Conservation (phyloP, 2,797 vertebrate genomes). For the Thunnus albacares region DNA sequence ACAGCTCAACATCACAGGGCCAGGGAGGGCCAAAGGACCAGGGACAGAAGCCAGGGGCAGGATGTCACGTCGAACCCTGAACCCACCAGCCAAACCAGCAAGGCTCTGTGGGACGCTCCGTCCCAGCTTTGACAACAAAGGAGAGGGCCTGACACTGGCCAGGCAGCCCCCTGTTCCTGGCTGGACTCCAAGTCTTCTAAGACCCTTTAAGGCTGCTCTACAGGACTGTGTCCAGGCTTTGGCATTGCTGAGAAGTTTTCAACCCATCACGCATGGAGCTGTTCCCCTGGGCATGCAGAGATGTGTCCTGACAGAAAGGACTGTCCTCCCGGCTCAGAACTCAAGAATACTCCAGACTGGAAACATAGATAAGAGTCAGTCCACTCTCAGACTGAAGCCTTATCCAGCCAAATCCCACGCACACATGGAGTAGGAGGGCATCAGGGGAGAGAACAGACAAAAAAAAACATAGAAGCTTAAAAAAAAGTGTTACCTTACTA, state of each 20-base stretch:
- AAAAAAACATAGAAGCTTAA: conserved; percentile 25
- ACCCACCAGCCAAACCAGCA: conserved; percentile 78
- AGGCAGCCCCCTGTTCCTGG: conserved; percentile 73
- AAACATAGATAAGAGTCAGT: conserved; percentile 34
- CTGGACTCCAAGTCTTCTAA: conserved; percentile 78
- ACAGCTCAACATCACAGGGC: conserved; percentile 74
- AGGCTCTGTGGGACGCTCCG: conserved; percentile 75
- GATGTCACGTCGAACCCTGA: conserved; percentile 85
- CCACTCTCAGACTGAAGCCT: not conserved
- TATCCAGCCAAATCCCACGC: conserved; percentile 9
- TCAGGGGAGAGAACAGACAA: conserved; percentile 17
- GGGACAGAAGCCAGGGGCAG: conserved; percentile 79
- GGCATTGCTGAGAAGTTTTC: conserved; percentile 56
- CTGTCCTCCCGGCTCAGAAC: conserved; percentile 10
- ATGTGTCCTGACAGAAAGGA: conserved; percentile 52
- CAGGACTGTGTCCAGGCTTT: conserved; percentile 60
- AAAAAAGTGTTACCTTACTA: conserved; percentile 25
- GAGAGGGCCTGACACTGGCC: conserved; percentile 76
- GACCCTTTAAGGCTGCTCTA: conserved; percentile 66
- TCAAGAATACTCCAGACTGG: conserved; percentile 39
- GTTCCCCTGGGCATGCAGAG: conserved; percentile 40
- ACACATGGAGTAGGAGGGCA: conserved; percentile 12
- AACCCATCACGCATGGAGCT: conserved; percentile 51
- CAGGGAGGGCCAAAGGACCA: conserved; percentile 64
- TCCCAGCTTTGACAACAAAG: conserved; percentile 78